phyloP scores from a whole-genome alignment of 2,888 invertebrate genomes.

The Tipula lateralis region DNA sequence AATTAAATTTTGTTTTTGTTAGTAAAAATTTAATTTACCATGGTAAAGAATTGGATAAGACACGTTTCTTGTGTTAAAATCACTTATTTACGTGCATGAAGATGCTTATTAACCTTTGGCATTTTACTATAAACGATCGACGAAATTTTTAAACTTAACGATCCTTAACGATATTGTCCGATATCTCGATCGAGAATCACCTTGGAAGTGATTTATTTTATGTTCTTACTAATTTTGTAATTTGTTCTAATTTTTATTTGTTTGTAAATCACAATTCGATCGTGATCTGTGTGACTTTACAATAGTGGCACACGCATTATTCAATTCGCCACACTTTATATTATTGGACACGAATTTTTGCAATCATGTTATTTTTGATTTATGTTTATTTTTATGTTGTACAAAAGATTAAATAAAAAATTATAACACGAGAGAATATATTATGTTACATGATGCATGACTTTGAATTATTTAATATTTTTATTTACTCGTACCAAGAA shows the following conservation, averaged over 20 bases:
- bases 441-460: slow-evolving; percentile 1
- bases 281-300: not conserved
- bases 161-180: not conserved
- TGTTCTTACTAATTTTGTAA: not conserved
- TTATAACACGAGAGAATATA: not conserved
- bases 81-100: not conserved
- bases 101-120: not conserved
- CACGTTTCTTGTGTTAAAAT: not conserved
- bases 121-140: not conserved
- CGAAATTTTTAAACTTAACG: not conserved
- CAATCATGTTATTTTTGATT: not conserved
- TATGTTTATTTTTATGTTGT: slow-evolving; percentile 12
- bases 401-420: not conserved
- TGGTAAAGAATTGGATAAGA: not conserved
- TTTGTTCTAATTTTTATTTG: not conserved
- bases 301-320: not conserved
- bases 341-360: not conserved
- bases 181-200: not conserved
- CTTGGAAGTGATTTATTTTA: not conserved
- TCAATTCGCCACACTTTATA: not conserved
- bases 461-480: not conserved
- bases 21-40: not conserved
- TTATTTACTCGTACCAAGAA: not conserved
- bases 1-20: not conserved
- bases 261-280: not conserved